Base-by-base conservation (phyloP, 2,888 invertebrate species). In the Andrena bucephala region DNA sequence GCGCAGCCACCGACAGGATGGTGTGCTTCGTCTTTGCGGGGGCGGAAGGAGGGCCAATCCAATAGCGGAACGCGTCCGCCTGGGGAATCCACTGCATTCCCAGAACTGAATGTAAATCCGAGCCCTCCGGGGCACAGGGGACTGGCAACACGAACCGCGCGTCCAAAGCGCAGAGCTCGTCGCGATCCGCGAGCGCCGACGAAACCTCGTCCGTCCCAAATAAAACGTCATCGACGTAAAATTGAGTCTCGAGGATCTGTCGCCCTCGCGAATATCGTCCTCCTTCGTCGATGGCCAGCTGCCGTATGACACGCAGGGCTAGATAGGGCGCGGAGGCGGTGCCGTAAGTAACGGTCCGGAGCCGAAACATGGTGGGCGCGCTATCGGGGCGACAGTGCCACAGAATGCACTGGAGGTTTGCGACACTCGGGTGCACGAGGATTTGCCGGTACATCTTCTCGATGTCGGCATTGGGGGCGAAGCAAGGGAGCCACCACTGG, bases 241-340 rank as follows among this genome's bases (percentile, higher is more conserved):
- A n/a, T 2, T 4, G 4, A 0, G 16, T 5, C n/a, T 0, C 0
- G 16, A 50, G 16, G 0, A 50, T n/a, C 4, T 6, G 16, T n/a
- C 16, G 16, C n/a, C 16, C n/a, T 4, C 16, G n/a, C 2, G 50
- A 6, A 0, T n/a, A 50, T n/a, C n/a, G 16, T n/a, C 50, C 16
- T n/a, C 50, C 50, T n/a, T 50, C n/a, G n/a, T 50, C 50, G 5
- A 4, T 6, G 6, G n/a, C n/a, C 6, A 50, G 6, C n/a, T n/a
- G 50, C 50, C 6, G 50, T 0, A 50, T 5, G 3, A n/a, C n/a
- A 0, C n/a, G 16, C 50, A 50, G 1, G 16, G 50, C n/a, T 50
- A 50, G 3, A 5, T 50, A 50, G 1, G 50, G 50, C 16, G 50
- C 50, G n/a, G 50, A 50, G 5, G 50, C 50, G n/a, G n/a, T 16